phyloP scores from a whole-genome alignment of 23 tunicate genomes.

The Trididemnum clinides region DNA sequence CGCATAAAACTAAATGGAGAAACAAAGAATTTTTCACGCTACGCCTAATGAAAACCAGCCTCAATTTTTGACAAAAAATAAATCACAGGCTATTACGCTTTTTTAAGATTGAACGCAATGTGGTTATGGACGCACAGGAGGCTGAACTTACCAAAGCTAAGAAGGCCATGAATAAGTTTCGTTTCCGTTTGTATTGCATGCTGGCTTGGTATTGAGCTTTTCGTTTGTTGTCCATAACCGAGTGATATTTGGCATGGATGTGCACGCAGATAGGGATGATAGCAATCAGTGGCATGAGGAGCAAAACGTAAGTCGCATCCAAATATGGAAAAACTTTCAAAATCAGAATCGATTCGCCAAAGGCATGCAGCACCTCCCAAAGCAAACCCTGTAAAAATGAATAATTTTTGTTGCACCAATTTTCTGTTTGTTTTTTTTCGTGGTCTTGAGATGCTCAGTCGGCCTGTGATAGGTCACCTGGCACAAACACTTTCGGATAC shows the following conservation, averaged over 20 bases:
- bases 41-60: too few relatives aligned
- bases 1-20: too few relatives aligned
- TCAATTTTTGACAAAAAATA: too few relatives aligned
- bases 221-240: background rate
- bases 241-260: conserved; percentile 43
- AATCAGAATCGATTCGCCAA: conserved; percentile 67
- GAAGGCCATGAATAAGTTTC: conserved; percentile 9
- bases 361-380: conserved; percentile 62
- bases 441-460: too few relatives aligned
- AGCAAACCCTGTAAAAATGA: conserved; percentile 74
- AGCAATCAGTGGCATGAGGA: conserved; percentile 56
- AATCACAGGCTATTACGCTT: too few relatives aligned
- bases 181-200: background rate
- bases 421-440: too few relatives aligned
- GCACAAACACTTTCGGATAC: too few relatives aligned
- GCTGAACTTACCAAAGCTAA: conserved; percentile 44
- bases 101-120: too few relatives aligned
- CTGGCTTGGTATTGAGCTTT: background rate
- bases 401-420: too few relatives aligned
- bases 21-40: too few relatives aligned
- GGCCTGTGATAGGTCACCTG: too few relatives aligned
- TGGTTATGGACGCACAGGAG: background rate
- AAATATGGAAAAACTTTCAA: conserved; percentile 66
- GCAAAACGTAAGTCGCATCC: conserved; percentile 58
- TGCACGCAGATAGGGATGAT: conserved; percentile 54